Evolutionary conservation across 2,797 vertebrate species (phyloP).

Genomic region (Echiichthys vipera): DNA sequence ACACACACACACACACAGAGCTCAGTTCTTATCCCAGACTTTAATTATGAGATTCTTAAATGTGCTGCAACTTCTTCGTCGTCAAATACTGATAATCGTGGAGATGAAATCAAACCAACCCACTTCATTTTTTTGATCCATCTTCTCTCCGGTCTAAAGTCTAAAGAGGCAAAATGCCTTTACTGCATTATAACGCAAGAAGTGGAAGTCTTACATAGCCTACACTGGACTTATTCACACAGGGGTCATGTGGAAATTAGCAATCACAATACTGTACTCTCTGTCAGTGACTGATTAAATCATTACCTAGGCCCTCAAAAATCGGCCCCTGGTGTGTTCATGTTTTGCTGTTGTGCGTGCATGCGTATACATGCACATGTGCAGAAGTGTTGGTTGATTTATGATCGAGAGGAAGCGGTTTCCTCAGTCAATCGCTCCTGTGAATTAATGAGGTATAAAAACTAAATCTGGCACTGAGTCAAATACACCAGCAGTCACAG

Average conservation of each 20-base stretch:
- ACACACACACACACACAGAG: not conserved
- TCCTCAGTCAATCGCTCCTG: conserved; percentile 84
- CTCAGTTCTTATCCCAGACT: conserved; percentile 51
- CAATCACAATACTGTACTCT: conserved; percentile 80
- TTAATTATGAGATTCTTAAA: conserved; percentile 60
- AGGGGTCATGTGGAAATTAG: conserved; percentile 60
- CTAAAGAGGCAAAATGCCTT: conserved; percentile 5
- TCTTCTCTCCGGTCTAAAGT: conserved; percentile 25
- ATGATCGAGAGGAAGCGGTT: conserved; percentile 79
- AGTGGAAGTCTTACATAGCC: conserved; percentile 8
- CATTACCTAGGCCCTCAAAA: conserved; percentile 77
- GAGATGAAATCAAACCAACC: conserved; percentile 39
- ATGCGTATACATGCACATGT: conserved; percentile 14
- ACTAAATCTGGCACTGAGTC: conserved; percentile 81
- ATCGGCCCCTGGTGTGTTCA: conserved; percentile 52
- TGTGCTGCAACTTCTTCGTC: conserved; percentile 39
- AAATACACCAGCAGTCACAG: conserved; percentile 65
- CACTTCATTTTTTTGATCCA: conserved; percentile 9
- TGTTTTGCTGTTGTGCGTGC: conserved; percentile 47
- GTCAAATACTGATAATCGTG: conserved; percentile 47
- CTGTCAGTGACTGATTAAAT: conserved; percentile 86
- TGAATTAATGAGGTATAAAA: conserved; percentile 88
- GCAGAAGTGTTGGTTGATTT: conserved; percentile 74
- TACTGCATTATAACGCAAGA: not conserved
- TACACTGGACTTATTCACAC: conserved; percentile 12